A percentile compares a stretch with the other conserved stretches of the same genome.
These are phyloP conservation scores for Podotricha telesiphe DNA, from an alignment of 2,888 invertebrate species.

Conservation along the genomic window DNA sequence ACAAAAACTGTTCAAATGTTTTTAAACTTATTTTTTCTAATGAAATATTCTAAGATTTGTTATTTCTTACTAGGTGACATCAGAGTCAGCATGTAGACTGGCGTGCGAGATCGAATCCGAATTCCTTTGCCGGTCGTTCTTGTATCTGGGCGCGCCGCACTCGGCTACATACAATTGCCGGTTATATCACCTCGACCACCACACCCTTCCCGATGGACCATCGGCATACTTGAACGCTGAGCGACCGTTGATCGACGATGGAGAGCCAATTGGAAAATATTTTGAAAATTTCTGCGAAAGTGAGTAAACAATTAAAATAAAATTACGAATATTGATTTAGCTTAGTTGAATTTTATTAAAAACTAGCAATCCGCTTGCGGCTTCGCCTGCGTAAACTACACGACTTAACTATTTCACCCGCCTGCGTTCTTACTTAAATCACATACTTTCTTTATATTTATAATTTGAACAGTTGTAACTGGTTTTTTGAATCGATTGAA, in stretches of 20 bases:
- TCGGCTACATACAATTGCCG: conserved; percentile 94
- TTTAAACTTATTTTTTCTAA: too few species aligned
- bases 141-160: conserved; percentile 91
- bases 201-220: conserved; percentile 95
- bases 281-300: conserved; percentile 96
- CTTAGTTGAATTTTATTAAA: too few species aligned
- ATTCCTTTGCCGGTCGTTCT: conserved; percentile 94
- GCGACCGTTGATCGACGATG: conserved; percentile 94
- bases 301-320: conserved; percentile 73
- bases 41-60: not conserved
- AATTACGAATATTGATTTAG: too few species aligned
- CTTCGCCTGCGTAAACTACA: too few species aligned
- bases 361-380: too few species aligned
- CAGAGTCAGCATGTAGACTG: conserved; percentile 93
- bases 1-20: not conserved
- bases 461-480: too few species aligned
- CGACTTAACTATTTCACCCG: too few species aligned
- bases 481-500: too few species aligned
- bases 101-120: conserved; percentile 97
- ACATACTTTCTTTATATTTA: too few species aligned
- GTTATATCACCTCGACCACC: conserved; percentile 95
- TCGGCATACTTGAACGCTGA: conserved; percentile 95
- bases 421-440: too few species aligned
- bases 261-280: conserved; percentile 94
- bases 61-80: conserved; percentile 85